Conservation (phyloP, 2,888 invertebrate genomes). For the Xestia sexstrigata region DNA sequence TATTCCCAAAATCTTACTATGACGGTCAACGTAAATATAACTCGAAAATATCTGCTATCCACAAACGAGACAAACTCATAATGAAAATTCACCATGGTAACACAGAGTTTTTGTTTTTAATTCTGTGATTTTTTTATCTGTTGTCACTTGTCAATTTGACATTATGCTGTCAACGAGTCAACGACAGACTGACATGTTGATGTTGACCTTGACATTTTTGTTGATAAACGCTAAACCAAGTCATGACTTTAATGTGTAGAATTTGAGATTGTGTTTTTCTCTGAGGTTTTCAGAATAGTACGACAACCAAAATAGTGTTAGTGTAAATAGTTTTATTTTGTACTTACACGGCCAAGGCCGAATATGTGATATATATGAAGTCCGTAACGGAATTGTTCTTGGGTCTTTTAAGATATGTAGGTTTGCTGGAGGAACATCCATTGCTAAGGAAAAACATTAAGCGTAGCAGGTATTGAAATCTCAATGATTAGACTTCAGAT, state of each 20-base stretch:
- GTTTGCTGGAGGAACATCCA: slow-evolving; percentile 80
- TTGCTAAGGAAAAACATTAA: slow-evolving; percentile 80
- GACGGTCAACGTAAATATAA: no score
- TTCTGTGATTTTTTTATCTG: neutral
- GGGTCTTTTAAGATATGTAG: slow-evolving; percentile 74
- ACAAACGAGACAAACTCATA: neutral
- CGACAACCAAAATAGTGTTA: slow-evolving; percentile 75
- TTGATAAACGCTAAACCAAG: neutral
- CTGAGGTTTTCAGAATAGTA: slow-evolving; percentile 8
- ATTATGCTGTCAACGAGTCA: neutral
- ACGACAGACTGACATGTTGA: neutral
- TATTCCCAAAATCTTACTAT: no score
- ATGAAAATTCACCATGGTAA: slow-evolving; percentile 6
- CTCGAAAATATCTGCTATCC: no score
- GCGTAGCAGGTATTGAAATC: slow-evolving; percentile 87
- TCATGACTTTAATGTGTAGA: neutral
- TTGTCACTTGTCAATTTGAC: neutral
- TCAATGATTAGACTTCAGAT: slow-evolving; percentile 76
- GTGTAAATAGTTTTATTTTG: slow-evolving; percentile 71
- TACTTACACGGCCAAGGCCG: neutral
- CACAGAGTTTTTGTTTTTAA: neutral
- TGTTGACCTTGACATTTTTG: slow-evolving; percentile 16
- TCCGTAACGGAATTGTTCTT: slow-evolving; percentile 84
- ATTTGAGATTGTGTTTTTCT: neutral
- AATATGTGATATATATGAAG: slow-evolving; percentile 81